Percentiles rank a stretch among this genome's conserved stretches.
These are phyloP conservation scores for Diaprepes abbreviatus DNA, from an alignment of 2,888 invertebrate species.

Conservation along the genomic window DNA sequence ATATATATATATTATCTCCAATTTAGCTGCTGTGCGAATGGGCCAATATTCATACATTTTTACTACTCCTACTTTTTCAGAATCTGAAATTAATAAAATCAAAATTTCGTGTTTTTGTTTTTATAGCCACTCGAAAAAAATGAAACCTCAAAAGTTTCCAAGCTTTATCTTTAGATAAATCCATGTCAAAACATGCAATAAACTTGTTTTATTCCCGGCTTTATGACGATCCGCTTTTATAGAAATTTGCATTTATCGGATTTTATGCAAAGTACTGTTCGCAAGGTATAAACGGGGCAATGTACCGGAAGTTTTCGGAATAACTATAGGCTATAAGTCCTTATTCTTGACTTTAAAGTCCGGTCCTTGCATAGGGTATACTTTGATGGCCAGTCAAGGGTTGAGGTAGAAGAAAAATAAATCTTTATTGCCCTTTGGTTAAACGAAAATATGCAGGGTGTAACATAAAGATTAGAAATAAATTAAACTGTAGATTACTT, in stretches of 20 bases:
- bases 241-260: conserved; percentile 16
- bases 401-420: conserved; percentile 19
- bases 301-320: conserved; percentile 31
- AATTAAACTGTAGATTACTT: too few species aligned
- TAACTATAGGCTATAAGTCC: conserved; percentile 26
- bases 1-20: too few species aligned
- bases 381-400: conserved; percentile 22
- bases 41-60: too few species aligned
- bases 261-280: conserved; percentile 26
- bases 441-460: too few species aligned
- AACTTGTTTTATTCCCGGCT: background rate
- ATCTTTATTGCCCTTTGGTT: background rate
- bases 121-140: too few species aligned
- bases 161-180: background rate
- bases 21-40: too few species aligned
- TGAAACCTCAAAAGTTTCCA: too few species aligned
- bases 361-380: conserved; percentile 24
- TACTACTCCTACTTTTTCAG: too few species aligned
- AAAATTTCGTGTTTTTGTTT: too few species aligned
- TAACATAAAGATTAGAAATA: too few species aligned
- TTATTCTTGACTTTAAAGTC: conserved; percentile 37
- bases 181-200: background rate
- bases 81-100: too few species aligned
- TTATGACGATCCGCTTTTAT: conserved; percentile 9
- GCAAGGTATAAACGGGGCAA: conserved; percentile 9